Evolutionary conservation across 1,140 invertebrate species (phyloP).

Genomic region (Cydia strobilella): DNA sequence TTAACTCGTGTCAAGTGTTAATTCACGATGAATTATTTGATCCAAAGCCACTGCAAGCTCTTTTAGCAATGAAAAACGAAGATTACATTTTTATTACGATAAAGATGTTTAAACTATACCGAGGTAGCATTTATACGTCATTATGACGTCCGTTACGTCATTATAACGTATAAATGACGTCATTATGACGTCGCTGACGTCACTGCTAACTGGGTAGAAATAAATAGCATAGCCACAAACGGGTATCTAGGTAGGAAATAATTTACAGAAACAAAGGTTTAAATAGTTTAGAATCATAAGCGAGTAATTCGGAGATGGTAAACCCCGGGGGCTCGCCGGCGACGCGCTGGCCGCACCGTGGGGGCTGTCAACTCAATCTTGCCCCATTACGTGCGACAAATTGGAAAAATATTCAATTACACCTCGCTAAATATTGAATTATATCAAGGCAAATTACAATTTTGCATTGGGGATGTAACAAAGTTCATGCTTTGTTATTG

Average conservation of each 20-base stretch:
- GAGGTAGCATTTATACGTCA: too few species aligned
- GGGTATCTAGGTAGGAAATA: not conserved
- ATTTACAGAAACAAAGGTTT: not conserved
- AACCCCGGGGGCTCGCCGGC: conserved; percentile 41
- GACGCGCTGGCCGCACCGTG: conserved; percentile 47
- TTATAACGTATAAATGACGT: too few species aligned
- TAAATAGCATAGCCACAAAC: not conserved
- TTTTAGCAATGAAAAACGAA: not conserved
- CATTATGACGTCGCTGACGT: too few species aligned
- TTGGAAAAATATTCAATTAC: conserved; percentile 81
- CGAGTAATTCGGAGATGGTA: conserved; percentile 34
- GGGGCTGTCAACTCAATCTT: conserved; percentile 78
- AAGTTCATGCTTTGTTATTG: conserved; percentile 24
- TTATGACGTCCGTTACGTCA: too few species aligned
- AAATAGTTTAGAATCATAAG: conserved; percentile 1
- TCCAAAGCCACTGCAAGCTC: not conserved
- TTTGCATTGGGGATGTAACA: conserved; percentile 64
- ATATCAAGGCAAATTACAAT: conserved; percentile 78
- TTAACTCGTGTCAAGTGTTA: too few species aligned
- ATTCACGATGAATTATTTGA: too few species aligned
- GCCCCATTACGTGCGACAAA: conserved; percentile 79
- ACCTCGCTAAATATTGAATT: conserved; percentile 78
- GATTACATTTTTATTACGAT: not conserved
- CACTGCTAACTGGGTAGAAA: too few species aligned
- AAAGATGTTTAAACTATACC: not conserved